Evolutionary conservation across 2,113 vertebrate species (phyloP).

Genomic region (Paradoxurus hermaphroditus): DNA sequence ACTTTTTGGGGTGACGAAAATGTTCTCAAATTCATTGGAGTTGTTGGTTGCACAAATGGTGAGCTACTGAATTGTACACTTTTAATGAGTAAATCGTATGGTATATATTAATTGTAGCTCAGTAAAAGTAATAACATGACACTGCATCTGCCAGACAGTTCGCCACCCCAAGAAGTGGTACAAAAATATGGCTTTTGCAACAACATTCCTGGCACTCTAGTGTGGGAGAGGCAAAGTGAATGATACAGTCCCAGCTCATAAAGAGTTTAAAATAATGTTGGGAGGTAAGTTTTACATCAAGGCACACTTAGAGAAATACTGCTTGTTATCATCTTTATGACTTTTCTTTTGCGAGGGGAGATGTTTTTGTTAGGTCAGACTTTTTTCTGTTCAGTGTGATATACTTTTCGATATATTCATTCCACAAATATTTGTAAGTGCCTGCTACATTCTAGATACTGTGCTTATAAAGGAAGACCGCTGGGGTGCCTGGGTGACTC

Average conservation of each 20-base stretch:
- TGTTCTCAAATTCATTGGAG: background rate
- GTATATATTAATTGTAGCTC: background rate
- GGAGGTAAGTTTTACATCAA: background rate
- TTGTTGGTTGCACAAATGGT: background rate
- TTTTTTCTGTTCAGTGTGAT: background rate
- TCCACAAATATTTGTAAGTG: background rate
- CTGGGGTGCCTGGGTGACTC: background rate
- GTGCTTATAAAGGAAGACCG: background rate
- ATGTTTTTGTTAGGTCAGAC: background rate
- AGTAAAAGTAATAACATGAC: background rate
- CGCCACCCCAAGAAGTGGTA: background rate
- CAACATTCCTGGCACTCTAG: background rate
- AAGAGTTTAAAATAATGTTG: background rate
- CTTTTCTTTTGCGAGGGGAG: background rate
- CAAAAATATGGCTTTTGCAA: background rate
- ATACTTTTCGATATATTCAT: background rate
- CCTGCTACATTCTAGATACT: background rate
- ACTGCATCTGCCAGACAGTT: background rate
- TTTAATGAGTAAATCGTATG: background rate
- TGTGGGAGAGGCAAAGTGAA: background rate
- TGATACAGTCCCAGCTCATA: background rate
- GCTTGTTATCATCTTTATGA: background rate
- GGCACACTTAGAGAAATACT: background rate
- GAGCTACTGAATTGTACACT: background rate
- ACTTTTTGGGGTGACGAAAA: background rate